A percentile compares a stretch with the other conserved stretches of the same genome.
phyloP scores from a whole-genome alignment of 1,140 invertebrate genomes.

The Cherax destructor region DNA sequence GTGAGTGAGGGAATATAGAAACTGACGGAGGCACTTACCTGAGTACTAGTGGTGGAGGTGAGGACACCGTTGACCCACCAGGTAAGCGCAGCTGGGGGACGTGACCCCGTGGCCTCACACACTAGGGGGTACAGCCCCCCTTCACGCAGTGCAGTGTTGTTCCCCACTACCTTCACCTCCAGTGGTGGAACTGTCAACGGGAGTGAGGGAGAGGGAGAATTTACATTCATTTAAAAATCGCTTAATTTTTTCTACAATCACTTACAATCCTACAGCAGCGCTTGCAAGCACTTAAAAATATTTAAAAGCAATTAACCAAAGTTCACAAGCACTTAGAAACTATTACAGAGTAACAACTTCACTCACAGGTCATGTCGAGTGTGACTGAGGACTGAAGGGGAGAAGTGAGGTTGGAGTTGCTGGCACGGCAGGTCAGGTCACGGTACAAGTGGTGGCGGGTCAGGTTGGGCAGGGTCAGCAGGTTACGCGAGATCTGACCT shows the following conservation, averaged over 20 bases:
- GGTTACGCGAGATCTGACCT: conserved; percentile 19
- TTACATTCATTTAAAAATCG: no score
- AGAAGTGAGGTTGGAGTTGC: conserved; percentile 89
- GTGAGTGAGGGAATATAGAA: not conserved
- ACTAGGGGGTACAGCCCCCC: conserved; percentile 1
- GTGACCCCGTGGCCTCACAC: conserved; percentile 16
- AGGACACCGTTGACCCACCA: conserved; percentile 19
- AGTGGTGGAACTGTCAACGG: conserved; percentile 19
- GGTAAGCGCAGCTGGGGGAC: conserved; percentile 13
- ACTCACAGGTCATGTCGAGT: conserved; percentile 72
- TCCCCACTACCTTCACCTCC: not conserved
- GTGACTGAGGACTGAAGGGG: conserved; percentile 77
- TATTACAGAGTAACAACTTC: not conserved
- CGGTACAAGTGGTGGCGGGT: conserved; percentile 44
- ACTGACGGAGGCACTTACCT: not conserved
- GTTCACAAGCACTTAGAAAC: not conserved
- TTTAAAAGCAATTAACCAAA: no score
- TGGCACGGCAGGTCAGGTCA: conserved; percentile 72
- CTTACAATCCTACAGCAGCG: no score
- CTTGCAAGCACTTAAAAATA: no score
- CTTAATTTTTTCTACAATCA: no score
- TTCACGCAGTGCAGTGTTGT: conserved; percentile 7
- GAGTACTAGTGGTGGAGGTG: not conserved
- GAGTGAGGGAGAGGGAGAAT: not conserved
- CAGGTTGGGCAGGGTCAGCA: conserved; percentile 31